Percentiles rank a stretch among this genome's conserved stretches.
phyloP scores from a whole-genome alignment of 92 coral and sea anemone species.

The Diadumene lineata region DNA sequence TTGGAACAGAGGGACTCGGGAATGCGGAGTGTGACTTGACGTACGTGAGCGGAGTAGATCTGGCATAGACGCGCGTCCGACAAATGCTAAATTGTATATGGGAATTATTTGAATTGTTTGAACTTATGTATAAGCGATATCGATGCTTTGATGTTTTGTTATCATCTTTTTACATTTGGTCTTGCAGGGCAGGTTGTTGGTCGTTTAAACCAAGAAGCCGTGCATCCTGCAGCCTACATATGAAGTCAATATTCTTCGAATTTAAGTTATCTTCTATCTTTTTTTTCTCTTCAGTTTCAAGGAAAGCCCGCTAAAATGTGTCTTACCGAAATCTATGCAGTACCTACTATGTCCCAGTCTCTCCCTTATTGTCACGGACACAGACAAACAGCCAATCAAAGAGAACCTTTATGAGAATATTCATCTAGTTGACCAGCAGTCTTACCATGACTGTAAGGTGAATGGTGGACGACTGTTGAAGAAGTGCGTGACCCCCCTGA shows the following conservation, averaged over 20 bases:
- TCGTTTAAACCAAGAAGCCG: no score
- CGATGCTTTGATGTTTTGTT: no score
- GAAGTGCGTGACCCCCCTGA: conserved; percentile 53
- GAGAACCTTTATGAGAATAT: conserved; percentile 66
- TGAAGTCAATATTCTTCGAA: no score
- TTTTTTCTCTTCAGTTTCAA: conserved; percentile 23
- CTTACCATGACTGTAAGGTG: conserved; percentile 56
- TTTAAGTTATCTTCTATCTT: no score
- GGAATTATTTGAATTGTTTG: no score
- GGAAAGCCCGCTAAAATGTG: conserved; percentile 45
- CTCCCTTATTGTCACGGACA: conserved; percentile 40
- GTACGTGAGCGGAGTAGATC: no score
- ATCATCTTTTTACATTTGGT: no score
- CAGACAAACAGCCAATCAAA: neutral
- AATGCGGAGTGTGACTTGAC: neutral
- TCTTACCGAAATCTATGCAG: conserved; percentile 51
- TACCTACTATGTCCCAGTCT: conserved; percentile 71
- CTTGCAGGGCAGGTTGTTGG: no score
- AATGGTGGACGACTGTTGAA: conserved; percentile 25
- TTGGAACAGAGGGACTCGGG: conserved; percentile 10
- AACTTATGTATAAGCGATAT: no score
- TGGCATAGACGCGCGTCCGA: no score
- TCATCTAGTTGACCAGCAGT: conserved; percentile 60
- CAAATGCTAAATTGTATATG: no score
- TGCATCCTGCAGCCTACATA: no score